phyloP scores from a whole-genome alignment of 2,797 vertebrate species.

The Halcyon leucocephala region DNA sequence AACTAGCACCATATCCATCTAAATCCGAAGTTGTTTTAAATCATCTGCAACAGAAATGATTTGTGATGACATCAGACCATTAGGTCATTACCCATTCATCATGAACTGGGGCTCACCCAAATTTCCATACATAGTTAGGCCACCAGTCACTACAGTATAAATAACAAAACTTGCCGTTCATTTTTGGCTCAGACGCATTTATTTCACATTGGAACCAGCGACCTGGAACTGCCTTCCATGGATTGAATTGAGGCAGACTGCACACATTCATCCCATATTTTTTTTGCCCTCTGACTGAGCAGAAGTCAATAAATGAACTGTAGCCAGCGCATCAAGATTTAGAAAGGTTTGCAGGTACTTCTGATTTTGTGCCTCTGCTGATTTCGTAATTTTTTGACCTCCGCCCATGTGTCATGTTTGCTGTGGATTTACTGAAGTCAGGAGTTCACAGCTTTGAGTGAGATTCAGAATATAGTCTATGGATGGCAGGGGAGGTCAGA shows the following conservation, averaged over 20 bases:
- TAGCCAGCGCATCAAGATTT: neutral
- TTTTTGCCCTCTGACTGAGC: neutral
- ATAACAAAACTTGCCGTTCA: neutral
- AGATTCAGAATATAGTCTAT: neutral
- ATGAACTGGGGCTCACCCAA: neutral
- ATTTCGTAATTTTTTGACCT: neutral
- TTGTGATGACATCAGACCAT: neutral
- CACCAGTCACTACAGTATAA: neutral
- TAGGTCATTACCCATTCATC: neutral
- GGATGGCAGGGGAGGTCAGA: neutral
- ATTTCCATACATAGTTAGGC: neutral
- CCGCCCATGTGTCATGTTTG: neutral
- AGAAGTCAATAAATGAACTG: neutral
- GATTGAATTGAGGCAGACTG: neutral
- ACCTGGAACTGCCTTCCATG: neutral
- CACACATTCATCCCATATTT: neutral
- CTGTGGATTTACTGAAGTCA: neutral
- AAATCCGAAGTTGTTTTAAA: neutral
- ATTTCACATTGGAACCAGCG: neutral
- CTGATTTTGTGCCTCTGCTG: neutral
- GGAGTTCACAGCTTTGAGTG: neutral
- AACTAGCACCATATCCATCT: neutral
- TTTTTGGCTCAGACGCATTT: neutral
- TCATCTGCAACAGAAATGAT: neutral
- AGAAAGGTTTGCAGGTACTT: neutral